Conservation (phyloP, 2,113 vertebrate species). For the Osmerus mordax region DNA sequence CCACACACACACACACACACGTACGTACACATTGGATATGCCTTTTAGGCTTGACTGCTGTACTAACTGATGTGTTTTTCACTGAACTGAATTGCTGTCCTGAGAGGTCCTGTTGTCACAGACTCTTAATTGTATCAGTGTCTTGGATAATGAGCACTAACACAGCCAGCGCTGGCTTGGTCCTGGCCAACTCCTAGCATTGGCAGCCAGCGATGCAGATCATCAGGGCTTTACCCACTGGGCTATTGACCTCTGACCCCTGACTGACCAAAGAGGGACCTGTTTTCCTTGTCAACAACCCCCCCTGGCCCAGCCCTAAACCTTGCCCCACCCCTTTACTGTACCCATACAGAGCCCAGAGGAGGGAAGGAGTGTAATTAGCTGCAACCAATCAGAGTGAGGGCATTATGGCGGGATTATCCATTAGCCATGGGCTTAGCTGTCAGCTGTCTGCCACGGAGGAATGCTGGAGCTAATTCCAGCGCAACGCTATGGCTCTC, state of each 20-base stretch:
- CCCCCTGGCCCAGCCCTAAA: background rate
- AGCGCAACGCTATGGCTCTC: slow-evolving; percentile 4
- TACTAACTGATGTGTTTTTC: no score
- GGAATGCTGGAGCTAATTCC: slow-evolving; percentile 45
- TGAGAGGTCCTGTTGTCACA: no score
- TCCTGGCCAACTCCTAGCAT: no score
- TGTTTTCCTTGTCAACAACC: background rate
- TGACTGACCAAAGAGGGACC: background rate
- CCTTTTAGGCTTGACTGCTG: no score
- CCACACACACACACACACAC: no score
- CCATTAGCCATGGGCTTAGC: slow-evolving; percentile 52
- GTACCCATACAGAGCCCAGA: slow-evolving; percentile 29
- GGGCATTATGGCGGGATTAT: slow-evolving; percentile 59
- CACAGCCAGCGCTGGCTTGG: no score
- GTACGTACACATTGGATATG: no score
- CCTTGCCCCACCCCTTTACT: background rate
- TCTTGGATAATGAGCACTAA: no score
- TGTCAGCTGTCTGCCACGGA: slow-evolving; percentile 50
- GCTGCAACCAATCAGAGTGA: slow-evolving; percentile 51
- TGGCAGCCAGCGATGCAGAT: no score
- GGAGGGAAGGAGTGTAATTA: slow-evolving; percentile 45
- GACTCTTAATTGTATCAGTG: no score
- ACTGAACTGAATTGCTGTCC: no score
- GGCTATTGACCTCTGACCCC: slow-evolving; percentile 2
- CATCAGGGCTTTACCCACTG: background rate